A percentile compares a stretch with the other conserved stretches of the same genome.
These are phyloP conservation scores for Agrotis segetum DNA, from an alignment of 2,888 invertebrate species.

Conservation along the genomic window DNA sequence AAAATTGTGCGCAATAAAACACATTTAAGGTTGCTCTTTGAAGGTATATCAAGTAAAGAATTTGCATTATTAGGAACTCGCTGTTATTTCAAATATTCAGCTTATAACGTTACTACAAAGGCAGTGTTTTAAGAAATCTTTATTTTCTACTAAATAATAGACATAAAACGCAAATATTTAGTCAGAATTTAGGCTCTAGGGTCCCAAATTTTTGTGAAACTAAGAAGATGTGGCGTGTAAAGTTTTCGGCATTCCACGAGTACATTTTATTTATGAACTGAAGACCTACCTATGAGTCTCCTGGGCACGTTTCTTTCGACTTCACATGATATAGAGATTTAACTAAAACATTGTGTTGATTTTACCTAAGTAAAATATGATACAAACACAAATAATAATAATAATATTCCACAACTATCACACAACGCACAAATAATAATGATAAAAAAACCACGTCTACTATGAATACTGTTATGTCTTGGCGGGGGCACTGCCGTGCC, in stretches of 20 bases:
- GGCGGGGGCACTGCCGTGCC: no score
- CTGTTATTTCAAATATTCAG: constrained; percentile 1
- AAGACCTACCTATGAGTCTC: neutral
- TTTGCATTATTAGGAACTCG: neutral
- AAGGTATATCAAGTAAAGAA: neutral
- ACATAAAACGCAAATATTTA: neutral
- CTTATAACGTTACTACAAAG: neutral
- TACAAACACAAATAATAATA: no score
- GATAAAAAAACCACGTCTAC: no score
- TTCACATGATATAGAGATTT: neutral
- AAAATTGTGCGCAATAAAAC: neutral
- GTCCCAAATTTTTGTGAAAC: neutral
- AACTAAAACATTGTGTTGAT: no score
- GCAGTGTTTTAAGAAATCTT: neutral
- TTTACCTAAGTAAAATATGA: no score
- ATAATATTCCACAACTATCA: no score
- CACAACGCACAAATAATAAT: no score
- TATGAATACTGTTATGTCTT: no score
- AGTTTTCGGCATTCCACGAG: neutral
- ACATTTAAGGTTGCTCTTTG: neutral
- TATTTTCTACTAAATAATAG: neutral
- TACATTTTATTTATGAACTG: neutral
- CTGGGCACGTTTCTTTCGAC: neutral
- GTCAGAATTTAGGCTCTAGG: neutral
- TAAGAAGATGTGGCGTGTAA: neutral